Evolutionary conservation across 37 sponge, comb jelly and placozoan genomes (phyloP).

Genomic region (Diacarnus erythraeanus): DNA sequence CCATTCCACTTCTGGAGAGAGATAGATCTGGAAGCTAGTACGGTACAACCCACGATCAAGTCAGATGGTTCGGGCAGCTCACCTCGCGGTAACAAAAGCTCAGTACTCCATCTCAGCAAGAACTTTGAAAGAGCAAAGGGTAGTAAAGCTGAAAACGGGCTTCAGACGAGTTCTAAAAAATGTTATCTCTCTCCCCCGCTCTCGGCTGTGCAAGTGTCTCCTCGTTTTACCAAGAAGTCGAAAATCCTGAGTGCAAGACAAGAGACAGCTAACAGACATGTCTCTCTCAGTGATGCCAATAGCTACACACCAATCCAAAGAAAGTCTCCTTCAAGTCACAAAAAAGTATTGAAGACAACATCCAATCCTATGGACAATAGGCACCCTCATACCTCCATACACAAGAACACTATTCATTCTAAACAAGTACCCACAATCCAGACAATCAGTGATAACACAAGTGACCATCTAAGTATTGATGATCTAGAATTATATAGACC

Average conservation of each 20-base stretch:
- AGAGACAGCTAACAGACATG: neutral
- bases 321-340: neutral
- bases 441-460: neutral
- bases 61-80: neutral
- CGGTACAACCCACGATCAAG: neutral
- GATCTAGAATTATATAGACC: neutral
- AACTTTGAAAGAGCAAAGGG: too few relatives aligned
- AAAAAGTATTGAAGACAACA: neutral
- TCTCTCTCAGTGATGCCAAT: neutral
- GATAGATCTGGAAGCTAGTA: neutral
- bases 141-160: neutral
- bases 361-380: neutral
- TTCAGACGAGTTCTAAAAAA: neutral
- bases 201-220: neutral
- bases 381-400: neutral
- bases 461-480: neutral
- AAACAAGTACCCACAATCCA: neutral
- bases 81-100: neutral
- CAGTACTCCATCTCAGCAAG: too few relatives aligned
- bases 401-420: neutral
- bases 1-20: constrained; percentile 7
- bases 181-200: neutral
- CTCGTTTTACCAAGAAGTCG: neutral
- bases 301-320: neutral
- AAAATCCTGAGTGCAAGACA: neutral